Conservation (phyloP, 2,113 vertebrate species). For the Otus sunia region DNA sequence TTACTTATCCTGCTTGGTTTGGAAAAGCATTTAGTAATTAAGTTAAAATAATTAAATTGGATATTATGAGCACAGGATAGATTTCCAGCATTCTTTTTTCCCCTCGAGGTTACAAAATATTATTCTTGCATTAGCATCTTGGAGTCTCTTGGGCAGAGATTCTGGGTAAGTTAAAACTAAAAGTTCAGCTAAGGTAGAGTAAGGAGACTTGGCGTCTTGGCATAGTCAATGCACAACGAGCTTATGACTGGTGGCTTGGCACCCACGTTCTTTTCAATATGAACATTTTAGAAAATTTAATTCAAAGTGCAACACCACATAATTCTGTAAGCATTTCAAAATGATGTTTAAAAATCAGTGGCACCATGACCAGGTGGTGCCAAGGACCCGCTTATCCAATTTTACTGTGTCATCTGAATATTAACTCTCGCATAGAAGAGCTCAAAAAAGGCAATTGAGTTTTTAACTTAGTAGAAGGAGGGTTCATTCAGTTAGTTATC, state of each 20-base stretch:
- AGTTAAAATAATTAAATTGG: constrained; percentile 23
- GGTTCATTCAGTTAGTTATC: neutral
- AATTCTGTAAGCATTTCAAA: neutral
- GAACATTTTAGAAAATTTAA: neutral
- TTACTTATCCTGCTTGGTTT: neutral
- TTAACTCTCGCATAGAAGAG: neutral
- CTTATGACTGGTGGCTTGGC: neutral
- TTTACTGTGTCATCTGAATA: neutral
- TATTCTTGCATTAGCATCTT: neutral
- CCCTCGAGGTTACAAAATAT: neutral
- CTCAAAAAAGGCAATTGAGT: neutral
- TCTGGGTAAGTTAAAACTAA: neutral
- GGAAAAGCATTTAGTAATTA: constrained; percentile 12
- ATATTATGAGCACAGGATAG: neutral
- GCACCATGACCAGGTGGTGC: neutral
- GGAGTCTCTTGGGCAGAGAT: neutral
- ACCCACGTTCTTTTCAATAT: neutral
- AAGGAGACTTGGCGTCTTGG: neutral
- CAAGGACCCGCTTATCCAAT: neutral
- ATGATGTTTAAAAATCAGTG: neutral
- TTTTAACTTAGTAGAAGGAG: neutral
- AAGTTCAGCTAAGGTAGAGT: neutral
- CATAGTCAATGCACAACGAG: neutral
- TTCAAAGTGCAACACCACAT: neutral
- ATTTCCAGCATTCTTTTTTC: neutral